These are phyloP conservation scores for Trichosurus vulpecula DNA, from an alignment of 2,797 vertebrate genomes.

Conservation along the genomic window DNA sequence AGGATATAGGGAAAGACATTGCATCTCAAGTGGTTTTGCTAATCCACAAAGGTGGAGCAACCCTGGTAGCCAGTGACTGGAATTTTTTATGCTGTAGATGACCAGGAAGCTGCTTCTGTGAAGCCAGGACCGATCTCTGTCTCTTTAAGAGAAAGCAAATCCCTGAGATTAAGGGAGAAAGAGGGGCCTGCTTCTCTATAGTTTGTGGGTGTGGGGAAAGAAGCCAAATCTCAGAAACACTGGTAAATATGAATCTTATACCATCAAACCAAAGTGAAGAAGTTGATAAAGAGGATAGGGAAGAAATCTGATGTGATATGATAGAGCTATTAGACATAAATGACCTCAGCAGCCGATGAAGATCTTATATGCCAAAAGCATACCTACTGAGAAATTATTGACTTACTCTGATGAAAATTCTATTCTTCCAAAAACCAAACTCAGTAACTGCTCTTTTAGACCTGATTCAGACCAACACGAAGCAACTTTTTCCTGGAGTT, in stretches of 20 bases:
- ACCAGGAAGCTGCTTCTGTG: background rate
- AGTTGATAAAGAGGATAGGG: background rate
- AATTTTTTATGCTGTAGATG: background rate
- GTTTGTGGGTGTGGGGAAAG: background rate
- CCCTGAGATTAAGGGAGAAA: background rate
- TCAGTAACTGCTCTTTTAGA: background rate
- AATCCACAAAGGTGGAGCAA: background rate
- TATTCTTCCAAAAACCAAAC: background rate
- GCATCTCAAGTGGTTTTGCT: background rate
- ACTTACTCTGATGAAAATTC: background rate
- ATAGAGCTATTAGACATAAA: background rate
- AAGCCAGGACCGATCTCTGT: background rate
- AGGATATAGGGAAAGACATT: background rate
- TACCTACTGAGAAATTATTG: background rate
- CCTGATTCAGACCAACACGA: background rate
- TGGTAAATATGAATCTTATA: background rate
- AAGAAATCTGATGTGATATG: background rate
- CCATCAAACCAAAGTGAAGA: background rate
- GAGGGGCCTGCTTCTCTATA: background rate
- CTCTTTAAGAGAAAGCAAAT: background rate
- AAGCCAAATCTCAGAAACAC: background rate
- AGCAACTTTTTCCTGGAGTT: background rate
- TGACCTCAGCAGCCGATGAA: background rate
- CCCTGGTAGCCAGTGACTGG: background rate
- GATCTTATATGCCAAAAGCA: background rate